Evolutionary conservation across 2,888 invertebrate genomes (phyloP).

Genomic region (Apamea sordens): DNA sequence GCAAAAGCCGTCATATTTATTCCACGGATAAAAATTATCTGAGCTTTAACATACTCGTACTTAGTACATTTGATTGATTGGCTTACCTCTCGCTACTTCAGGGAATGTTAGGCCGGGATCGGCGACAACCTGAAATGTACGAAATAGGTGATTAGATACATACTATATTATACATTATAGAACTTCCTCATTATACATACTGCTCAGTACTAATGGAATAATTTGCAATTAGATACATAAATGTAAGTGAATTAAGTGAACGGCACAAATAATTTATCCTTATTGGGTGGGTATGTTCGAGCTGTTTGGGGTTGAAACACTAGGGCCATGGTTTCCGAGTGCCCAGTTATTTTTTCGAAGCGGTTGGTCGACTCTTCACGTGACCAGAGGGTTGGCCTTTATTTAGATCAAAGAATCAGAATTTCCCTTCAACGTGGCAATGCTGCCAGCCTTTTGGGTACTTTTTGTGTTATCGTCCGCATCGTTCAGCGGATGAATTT

Average conservation of each 20-base stretch:
- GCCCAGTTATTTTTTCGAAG: neutral
- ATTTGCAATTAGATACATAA: neutral
- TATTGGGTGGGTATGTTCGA: neutral
- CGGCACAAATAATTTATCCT: neutral
- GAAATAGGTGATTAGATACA: neutral
- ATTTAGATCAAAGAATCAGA: neutral
- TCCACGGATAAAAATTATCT: no score
- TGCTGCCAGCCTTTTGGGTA: neutral
- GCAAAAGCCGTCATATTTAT: no score
- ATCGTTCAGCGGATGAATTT: neutral
- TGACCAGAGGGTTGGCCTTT: neutral
- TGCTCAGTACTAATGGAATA: neutral
- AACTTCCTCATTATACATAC: neutral
- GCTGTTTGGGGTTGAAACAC: neutral
- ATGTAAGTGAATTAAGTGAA: neutral
- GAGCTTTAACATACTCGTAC: neutral
- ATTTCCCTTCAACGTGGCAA: no score
- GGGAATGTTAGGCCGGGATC: constrained; percentile 67
- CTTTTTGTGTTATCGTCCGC: neutral
- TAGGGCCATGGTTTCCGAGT: neutral
- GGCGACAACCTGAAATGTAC: constrained; percentile 64
- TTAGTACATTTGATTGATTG: neutral
- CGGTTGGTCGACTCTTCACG: neutral
- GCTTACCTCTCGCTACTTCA: constrained; percentile 69
- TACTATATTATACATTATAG: neutral